Conservation (phyloP, 2,888 invertebrate genomes). For the Drosophila diplacantha region DNA sequence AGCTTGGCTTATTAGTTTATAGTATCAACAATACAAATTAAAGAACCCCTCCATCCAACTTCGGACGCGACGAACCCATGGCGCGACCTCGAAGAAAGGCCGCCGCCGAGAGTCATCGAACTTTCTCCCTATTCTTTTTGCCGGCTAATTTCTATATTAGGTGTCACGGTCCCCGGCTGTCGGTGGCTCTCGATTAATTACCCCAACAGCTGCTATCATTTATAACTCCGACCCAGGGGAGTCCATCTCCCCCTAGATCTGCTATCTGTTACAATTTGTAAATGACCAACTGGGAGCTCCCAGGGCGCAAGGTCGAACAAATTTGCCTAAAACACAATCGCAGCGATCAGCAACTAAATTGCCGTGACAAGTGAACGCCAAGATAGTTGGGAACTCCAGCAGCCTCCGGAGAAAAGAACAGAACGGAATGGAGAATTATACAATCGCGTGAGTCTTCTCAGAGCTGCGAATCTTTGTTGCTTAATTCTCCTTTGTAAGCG, state of each 20-base stretch:
- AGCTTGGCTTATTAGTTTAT: slow-evolving; percentile 64
- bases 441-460: slow-evolving; percentile 39
- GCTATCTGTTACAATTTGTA: slow-evolving; percentile 35
- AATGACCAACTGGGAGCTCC: slow-evolving; percentile 16
- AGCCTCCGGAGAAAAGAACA: slow-evolving; percentile 23
- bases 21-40: slow-evolving; percentile 65
- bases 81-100: slow-evolving; percentile 56
- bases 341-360: slow-evolving; percentile 19
- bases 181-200: slow-evolving; percentile 35
- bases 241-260: slow-evolving; percentile 17
- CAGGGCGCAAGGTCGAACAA: slow-evolving; percentile 36
- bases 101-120: slow-evolving; percentile 64
- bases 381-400: slow-evolving; percentile 43
- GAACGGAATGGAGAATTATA: slow-evolving; percentile 9
- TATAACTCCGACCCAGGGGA: slow-evolving; percentile 21
- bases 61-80: slow-evolving; percentile 16
- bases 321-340: slow-evolving; percentile 26
- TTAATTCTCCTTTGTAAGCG: slow-evolving; percentile 35
- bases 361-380: slow-evolving; percentile 27
- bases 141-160: slow-evolving; percentile 64
- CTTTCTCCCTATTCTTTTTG: slow-evolving; percentile 62
- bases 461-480: slow-evolving; percentile 27
- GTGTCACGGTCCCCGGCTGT: slow-evolving; percentile 51
- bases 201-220: slow-evolving; percentile 34
- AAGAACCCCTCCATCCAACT: slow-evolving; percentile 35